Evolutionary conservation across 2,113 vertebrate genomes (phyloP).

Genomic region (Chloroceryle aenea): DNA sequence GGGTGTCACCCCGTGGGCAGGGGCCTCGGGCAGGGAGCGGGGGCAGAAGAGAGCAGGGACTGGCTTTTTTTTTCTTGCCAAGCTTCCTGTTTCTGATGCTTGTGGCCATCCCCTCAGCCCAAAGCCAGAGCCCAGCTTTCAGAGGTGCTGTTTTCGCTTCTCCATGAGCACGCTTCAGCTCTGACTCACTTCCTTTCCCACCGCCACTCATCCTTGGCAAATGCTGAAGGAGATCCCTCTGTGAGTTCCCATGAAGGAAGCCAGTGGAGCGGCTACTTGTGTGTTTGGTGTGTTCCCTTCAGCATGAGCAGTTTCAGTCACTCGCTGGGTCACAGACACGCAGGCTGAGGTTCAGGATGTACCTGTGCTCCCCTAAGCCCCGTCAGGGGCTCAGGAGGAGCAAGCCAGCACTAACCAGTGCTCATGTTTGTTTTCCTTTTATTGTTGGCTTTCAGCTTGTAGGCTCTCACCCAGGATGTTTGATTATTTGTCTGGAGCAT

Average conservation of each 20-base stretch:
- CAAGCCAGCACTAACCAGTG: neutral
- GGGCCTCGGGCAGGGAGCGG: neutral
- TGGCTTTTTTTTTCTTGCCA: neutral
- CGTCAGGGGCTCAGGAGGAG: neutral
- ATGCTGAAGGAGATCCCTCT: neutral
- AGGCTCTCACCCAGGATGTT: neutral
- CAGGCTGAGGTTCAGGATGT: neutral
- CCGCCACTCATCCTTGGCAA: neutral
- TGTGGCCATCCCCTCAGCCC: neutral
- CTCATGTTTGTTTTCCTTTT: neutral
- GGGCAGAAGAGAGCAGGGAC: neutral
- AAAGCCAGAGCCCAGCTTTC: neutral
- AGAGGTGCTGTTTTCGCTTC: neutral
- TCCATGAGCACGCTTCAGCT: neutral
- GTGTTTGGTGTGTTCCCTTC: neutral
- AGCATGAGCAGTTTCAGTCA: neutral
- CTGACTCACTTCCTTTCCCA: constrained; percentile 64
- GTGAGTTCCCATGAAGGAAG: neutral
- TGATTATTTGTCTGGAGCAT: neutral
- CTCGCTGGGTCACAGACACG: fast-evolving
- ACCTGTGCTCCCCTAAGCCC: neutral
- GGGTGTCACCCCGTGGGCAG: fast-evolving
- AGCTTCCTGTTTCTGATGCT: neutral
- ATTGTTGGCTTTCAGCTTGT: neutral
- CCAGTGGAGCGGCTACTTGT: neutral